Evolutionary conservation across 2,888 invertebrate genomes (phyloP).

Genomic region (Brachylomia viminalis): DNA sequence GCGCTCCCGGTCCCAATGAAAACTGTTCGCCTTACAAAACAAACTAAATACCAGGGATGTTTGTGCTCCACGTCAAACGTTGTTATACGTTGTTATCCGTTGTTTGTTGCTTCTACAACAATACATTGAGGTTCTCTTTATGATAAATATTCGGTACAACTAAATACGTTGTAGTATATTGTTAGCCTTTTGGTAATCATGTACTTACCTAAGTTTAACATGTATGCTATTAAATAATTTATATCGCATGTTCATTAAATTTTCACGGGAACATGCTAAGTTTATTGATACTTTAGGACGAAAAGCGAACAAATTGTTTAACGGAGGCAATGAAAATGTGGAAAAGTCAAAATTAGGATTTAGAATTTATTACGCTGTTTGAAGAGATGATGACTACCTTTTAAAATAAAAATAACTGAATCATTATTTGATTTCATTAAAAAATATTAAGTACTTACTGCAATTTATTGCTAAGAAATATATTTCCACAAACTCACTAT

Average conservation of each 20-base stretch:
- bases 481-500: background rate
- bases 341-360: background rate
- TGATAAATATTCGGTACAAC: slow-evolving; percentile 25
- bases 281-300: background rate
- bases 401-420: background rate
- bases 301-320: background rate
- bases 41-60: slow-evolving; percentile 70
- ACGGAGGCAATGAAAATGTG: background rate
- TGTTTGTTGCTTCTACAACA: slow-evolving; percentile 63
- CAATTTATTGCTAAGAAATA: background rate
- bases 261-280: background rate
- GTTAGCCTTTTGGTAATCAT: background rate
- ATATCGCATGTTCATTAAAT: background rate
- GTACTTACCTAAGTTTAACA: background rate
- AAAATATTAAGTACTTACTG: background rate
- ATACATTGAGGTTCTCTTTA: slow-evolving; percentile 55
- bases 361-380: background rate
- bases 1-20: slow-evolving; percentile 58
- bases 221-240: background rate
- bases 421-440: background rate
- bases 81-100: slow-evolving; percentile 69
- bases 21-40: slow-evolving; percentile 70
- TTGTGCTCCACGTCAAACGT: slow-evolving; percentile 70
- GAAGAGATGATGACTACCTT: background rate
- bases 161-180: slow-evolving; percentile 1